phyloP scores from a whole-genome alignment of 2,888 invertebrate genomes.

The Drosophila mettleri region DNA sequence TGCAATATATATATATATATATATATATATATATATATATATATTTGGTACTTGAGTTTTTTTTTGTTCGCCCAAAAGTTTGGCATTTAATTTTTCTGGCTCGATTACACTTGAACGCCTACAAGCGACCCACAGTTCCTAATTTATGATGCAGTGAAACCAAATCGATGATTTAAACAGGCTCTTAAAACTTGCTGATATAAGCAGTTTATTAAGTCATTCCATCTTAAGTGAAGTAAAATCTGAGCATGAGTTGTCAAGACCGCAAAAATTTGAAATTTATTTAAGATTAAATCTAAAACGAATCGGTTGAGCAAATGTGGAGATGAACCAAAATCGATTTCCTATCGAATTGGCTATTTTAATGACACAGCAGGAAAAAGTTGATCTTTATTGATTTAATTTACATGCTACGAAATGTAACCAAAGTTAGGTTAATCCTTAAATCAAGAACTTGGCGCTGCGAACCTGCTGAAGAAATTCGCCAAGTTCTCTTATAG shows the following conservation, averaged over 20 bases:
- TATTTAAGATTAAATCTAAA: no score
- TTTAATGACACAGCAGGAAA: not conserved
- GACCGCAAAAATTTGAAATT: no score
- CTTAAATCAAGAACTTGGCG: no score
- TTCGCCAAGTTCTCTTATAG: not conserved
- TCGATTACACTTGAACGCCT: slow-evolving; percentile 59
- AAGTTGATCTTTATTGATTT: no score
- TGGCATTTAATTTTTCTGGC: slow-evolving; percentile 54
- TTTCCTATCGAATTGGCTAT: not conserved
- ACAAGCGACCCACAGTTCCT: slow-evolving; percentile 34
- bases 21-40: slow-evolving; percentile 12
- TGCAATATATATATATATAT: slow-evolving; percentile 34
- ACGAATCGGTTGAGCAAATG: no score
- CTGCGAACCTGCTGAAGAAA: slow-evolving; percentile 29
- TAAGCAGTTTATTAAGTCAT: slow-evolving; percentile 2
- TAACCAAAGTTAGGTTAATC: no score
- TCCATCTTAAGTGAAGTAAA: not conserved
- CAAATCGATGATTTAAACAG: slow-evolving; percentile 35
- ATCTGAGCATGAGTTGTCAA: not conserved
- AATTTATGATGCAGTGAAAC: slow-evolving; percentile 45
- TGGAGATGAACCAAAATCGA: not conserved
- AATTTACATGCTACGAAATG: no score
- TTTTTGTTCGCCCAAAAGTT: slow-evolving; percentile 35
- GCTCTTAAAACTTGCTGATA: not conserved
- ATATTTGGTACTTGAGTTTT: slow-evolving; percentile 11